A percentile compares a stretch with the other conserved stretches of the same genome.
Conservation (phyloP, 2,113 vertebrate genomes). For the Lepus timidus region DNA sequence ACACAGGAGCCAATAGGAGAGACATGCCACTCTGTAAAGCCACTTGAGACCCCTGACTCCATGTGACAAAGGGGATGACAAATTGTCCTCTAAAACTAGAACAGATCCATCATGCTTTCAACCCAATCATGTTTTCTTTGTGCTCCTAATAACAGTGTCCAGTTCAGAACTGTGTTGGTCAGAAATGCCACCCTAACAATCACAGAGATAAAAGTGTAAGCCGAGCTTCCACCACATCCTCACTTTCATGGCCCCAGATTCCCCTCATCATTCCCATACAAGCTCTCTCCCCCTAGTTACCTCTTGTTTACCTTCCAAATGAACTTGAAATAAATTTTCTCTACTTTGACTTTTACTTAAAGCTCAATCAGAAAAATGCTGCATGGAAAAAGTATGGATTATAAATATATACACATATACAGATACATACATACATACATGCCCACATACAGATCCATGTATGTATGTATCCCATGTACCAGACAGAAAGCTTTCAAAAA, state of each 20-base stretch:
- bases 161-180: not conserved
- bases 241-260: not conserved
- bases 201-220: not conserved
- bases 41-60: not conserved
- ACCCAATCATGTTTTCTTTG: not conserved
- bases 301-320: not conserved
- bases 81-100: not conserved
- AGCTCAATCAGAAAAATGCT: conserved; percentile 4
- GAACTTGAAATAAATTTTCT: not conserved
- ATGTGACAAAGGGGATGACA: not conserved
- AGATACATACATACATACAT: no score
- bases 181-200: not conserved
- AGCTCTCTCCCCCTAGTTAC: not conserved
- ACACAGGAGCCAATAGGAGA: not conserved
- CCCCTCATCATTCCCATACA: not conserved
- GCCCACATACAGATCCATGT: not conserved
- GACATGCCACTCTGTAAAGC: not conserved
- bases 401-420: not conserved
- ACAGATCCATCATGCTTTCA: not conserved
- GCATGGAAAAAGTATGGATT: not conserved
- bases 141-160: not conserved
- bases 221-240: not conserved
- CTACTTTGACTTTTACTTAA: not conserved
- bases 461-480: not conserved
- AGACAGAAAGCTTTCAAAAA: not conserved